A percentile compares a stretch with the other conserved stretches of the same genome.
phyloP scores from a whole-genome alignment of 2,888 invertebrate genomes.

The Tethea ocularis region DNA sequence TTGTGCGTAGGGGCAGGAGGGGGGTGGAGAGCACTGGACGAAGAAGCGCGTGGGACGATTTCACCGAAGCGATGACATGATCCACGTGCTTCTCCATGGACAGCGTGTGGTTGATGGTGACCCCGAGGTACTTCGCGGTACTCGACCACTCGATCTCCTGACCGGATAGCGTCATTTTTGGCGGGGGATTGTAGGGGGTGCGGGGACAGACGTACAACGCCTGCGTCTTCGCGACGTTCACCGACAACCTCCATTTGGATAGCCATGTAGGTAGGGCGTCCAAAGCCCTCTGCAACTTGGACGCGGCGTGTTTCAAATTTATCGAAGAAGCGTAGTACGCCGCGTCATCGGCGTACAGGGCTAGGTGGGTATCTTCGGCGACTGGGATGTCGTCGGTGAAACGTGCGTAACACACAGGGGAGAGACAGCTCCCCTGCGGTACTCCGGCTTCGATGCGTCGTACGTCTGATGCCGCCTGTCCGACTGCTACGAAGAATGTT shows the following conservation, averaged over 20 bases:
- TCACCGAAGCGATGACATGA: constrained; percentile 13
- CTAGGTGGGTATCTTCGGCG: too few species aligned
- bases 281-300: neutral
- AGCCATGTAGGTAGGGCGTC: too few species aligned
- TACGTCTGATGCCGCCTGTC: constrained; percentile 8
- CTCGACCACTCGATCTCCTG: constrained; percentile 15
- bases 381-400: constrained; percentile 30
- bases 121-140: constrained; percentile 26
- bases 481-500: constrained; percentile 25
- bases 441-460: constrained; percentile 26
- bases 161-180: constrained; percentile 9
- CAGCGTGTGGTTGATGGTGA: constrained; percentile 23
- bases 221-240: too few species aligned
- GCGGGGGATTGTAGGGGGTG: neutral
- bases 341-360: neutral
- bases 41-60: constrained; percentile 14
- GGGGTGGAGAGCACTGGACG: constrained; percentile 21
- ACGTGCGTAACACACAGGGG: constrained; percentile 19
- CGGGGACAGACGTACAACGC: neutral
- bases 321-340: constrained; percentile 15
- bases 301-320: constrained; percentile 22
- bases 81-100: constrained; percentile 22
- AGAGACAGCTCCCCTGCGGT: constrained; percentile 15
- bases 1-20: constrained; percentile 22
- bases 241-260: too few species aligned